A percentile compares a stretch with the other conserved stretches of the same genome.
phyloP scores from a whole-genome alignment of 2,797 vertebrate species.

The Steatocranus sp. region DNA sequence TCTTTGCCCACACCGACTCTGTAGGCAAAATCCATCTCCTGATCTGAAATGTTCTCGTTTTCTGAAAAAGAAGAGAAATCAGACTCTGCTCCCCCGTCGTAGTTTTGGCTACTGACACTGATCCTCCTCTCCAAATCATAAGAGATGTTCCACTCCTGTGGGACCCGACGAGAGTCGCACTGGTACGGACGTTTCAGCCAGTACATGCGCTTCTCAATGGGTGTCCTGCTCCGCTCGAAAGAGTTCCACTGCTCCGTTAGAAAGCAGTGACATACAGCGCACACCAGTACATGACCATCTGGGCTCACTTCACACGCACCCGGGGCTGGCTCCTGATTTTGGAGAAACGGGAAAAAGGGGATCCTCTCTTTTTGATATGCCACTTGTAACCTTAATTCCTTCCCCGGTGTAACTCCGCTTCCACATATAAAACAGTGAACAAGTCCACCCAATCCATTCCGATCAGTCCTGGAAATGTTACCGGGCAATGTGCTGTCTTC shows the following conservation, averaged over 20 bases:
- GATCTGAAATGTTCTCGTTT: constrained; percentile 83
- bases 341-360: constrained; percentile 92
- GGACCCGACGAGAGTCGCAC: constrained; percentile 81
- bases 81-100: constrained; percentile 78
- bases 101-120: constrained; percentile 66
- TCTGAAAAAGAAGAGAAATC: constrained; percentile 91
- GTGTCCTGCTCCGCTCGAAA: constrained; percentile 91
- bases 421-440: constrained; percentile 93
- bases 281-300: constrained; percentile 87
- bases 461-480: constrained; percentile 66
- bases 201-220: constrained; percentile 96
- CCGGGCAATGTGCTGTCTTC: constrained; percentile 72
- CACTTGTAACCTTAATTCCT: constrained; percentile 84
- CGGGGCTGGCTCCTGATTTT: constrained; percentile 92
- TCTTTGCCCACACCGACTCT: constrained; percentile 49
- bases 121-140: constrained; percentile 74
- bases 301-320: constrained; percentile 83
- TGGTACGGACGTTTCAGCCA: constrained; percentile 95
- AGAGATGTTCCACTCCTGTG: constrained; percentile 76
- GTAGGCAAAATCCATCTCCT: constrained; percentile 73
- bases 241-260: constrained; percentile 94
- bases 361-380: constrained; percentile 73
- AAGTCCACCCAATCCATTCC: constrained; percentile 68
- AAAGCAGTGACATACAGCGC: constrained; percentile 94
- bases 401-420: constrained; percentile 85